Evolutionary conservation across 2,113 vertebrate genomes (phyloP).

Genomic region (Pelusios castaneus): DNA sequence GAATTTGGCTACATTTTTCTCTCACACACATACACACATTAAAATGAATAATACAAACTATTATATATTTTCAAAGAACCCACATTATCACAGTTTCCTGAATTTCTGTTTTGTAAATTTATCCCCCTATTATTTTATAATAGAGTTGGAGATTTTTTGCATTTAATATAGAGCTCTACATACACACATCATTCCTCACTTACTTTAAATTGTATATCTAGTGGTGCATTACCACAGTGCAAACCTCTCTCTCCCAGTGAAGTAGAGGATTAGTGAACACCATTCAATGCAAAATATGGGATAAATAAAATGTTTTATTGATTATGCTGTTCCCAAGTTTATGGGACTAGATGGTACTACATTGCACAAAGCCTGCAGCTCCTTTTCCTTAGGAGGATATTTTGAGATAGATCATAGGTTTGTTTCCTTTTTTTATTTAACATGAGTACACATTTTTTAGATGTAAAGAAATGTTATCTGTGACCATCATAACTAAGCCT

Average conservation of each 20-base stretch:
- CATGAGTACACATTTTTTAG: not conserved
- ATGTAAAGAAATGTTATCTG: not conserved
- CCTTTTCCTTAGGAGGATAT: not conserved
- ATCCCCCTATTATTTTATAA: not conserved
- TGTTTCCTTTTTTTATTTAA: not conserved
- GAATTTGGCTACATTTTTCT: fast-evolving
- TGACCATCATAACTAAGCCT: not conserved
- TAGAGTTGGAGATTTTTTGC: not conserved
- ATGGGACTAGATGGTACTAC: not conserved
- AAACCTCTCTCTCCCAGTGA: not conserved
- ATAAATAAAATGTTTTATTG: not conserved
- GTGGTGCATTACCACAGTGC: fast-evolving
- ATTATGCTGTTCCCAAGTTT: not conserved
- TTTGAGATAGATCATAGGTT: fast-evolving
- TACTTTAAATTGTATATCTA: not conserved
- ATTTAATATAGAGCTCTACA: not conserved
- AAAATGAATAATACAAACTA: no score
- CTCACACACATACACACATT: not conserved
- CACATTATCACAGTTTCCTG: not conserved
- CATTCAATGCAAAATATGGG: not conserved
- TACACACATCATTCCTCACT: not conserved
- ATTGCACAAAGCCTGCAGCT: not conserved
- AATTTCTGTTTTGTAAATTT: not conserved
- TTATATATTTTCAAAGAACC: not conserved
- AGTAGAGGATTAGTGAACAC: not conserved